Conservation (phyloP, 2,888 invertebrate species). For the Cheilosia grossa region DNA sequence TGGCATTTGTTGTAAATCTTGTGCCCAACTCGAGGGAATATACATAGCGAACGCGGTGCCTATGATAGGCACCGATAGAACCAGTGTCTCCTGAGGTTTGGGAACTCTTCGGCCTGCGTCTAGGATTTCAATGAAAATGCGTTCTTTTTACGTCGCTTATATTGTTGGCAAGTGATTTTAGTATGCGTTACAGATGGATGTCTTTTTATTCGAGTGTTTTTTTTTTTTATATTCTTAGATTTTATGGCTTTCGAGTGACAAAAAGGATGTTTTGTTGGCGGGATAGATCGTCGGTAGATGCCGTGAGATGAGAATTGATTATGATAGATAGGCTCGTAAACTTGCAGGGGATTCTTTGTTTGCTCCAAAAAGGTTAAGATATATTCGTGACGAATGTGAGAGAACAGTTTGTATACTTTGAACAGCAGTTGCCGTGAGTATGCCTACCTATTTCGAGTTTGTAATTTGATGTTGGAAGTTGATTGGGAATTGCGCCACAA, state of each 20-base stretch:
- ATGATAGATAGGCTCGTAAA: slow-evolving; percentile 44
- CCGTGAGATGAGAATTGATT: slow-evolving; percentile 32
- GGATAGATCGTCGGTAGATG: slow-evolving; percentile 19
- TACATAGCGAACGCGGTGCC: slow-evolving; percentile 4
- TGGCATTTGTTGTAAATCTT: slow-evolving; percentile 73
- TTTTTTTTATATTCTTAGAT: slow-evolving; percentile 30
- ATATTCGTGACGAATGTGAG: slow-evolving; percentile 26
- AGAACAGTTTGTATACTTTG: background rate
- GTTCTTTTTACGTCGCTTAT: slow-evolving; percentile 2
- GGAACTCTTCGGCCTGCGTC: slow-evolving; percentile 39
- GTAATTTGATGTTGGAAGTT: too few relatives aligned
- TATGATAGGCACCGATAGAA: slow-evolving; percentile 9
- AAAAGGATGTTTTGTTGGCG: slow-evolving; percentile 63
- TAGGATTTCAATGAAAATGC: slow-evolving; percentile 62
- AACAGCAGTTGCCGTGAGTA: too few relatives aligned
- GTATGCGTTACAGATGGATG: slow-evolving; percentile 16
- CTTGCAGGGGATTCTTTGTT: slow-evolving; percentile 35
- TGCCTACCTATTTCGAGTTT: background rate
- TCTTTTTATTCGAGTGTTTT: slow-evolving; percentile 46
- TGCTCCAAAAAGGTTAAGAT: background rate
- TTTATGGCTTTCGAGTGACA: slow-evolving; percentile 68
- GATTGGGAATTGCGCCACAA: too few relatives aligned
- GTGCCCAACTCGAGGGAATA: slow-evolving; percentile 66
- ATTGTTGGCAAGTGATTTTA: slow-evolving; percentile 42
- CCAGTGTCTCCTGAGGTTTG: slow-evolving; percentile 48